Conservation (phyloP, 2,797 vertebrate genomes). For the Amazonetta brasiliensis region DNA sequence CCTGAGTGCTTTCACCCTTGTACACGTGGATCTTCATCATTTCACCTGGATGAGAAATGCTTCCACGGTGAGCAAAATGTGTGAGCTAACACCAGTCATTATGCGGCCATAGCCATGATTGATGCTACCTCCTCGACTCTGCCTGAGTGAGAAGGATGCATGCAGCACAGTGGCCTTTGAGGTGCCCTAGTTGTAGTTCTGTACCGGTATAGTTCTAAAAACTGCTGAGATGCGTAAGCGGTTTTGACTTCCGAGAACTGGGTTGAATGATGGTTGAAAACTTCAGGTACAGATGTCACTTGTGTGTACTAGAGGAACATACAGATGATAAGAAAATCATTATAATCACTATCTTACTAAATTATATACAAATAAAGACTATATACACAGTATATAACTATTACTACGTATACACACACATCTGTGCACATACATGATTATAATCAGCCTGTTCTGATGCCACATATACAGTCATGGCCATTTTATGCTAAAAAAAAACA, state of each 20-base stretch:
- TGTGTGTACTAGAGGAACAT: not conserved
- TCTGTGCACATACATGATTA: not conserved
- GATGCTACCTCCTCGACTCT: not conserved
- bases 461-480: not conserved
- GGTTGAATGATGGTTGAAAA: not conserved
- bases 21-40: not conserved
- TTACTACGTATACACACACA: not conserved
- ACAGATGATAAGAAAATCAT: not conserved
- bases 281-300: not conserved
- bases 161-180: not conserved
- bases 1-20: not conserved
- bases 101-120: not conserved
- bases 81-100: not conserved
- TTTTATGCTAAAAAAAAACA: not conserved
- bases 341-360: not conserved
- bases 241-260: conserved; percentile 49
- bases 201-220: not conserved
- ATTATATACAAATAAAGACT: not conserved
- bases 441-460: not conserved
- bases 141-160: not conserved
- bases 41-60: not conserved
- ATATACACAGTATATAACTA: not conserved
- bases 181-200: not conserved
- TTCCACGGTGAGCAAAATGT: not conserved
- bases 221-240: not conserved